These are phyloP conservation scores for Clarias magur DNA, from an alignment of 2,113 vertebrate species.

Conservation along the genomic window DNA sequence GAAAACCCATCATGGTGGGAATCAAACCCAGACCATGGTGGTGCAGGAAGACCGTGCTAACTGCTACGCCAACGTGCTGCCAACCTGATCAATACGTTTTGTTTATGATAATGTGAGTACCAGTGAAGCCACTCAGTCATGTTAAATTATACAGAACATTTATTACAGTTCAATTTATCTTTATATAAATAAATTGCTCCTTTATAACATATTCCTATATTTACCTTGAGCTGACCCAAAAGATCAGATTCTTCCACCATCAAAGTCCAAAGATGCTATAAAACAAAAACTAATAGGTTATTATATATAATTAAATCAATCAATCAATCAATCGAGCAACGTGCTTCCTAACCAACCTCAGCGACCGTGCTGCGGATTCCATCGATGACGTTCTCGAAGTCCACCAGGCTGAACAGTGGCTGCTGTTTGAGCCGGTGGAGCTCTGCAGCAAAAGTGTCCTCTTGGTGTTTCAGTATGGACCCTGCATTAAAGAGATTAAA, in stretches of 20 bases:
- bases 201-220: background rate
- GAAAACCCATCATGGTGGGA: too few relatives aligned
- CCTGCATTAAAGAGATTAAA: slow-evolving; percentile 66
- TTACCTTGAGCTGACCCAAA: slow-evolving; percentile 93
- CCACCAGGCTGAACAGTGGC: slow-evolving; percentile 88
- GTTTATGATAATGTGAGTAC: background rate
- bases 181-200: background rate
- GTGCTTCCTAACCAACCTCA: slow-evolving; percentile 75
- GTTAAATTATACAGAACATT: background rate
- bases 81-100: background rate
- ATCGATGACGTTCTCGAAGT: slow-evolving; percentile 94
- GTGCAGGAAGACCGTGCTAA: too few relatives aligned
- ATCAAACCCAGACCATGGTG: too few relatives aligned
- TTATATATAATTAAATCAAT: background rate
- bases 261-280: slow-evolving; percentile 94
- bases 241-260: slow-evolving; percentile 97
- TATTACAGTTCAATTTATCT: background rate
- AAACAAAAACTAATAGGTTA: slow-evolving; percentile 24
- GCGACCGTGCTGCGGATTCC: slow-evolving; percentile 92
- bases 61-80: too few relatives aligned
- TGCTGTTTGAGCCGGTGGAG: slow-evolving; percentile 94
- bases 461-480: slow-evolving; percentile 95
- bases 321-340: background rate
- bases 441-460: slow-evolving; percentile 90
- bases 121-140: background rate